Percentiles rank a stretch among this genome's conserved stretches.
Conservation (phyloP, 2,888 invertebrate species). For the Hipparchia sbordonii region DNA sequence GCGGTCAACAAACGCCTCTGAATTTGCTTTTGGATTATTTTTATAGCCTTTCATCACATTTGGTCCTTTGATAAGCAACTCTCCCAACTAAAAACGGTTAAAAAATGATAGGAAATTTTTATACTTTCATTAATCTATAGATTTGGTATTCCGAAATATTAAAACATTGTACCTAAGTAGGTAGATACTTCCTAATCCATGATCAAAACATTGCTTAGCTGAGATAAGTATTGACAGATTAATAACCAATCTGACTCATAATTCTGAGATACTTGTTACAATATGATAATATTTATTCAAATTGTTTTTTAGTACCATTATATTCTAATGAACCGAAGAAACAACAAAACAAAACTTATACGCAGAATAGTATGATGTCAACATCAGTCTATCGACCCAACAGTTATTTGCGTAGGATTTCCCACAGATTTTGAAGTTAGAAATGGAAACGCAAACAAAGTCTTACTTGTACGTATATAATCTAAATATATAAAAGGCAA, state of each 20-base stretch:
- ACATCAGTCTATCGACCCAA: constrained; percentile 11
- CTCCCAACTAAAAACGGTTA: constrained; percentile 81
- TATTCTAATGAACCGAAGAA: neutral
- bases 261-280: neutral
- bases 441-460: neutral
- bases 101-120: neutral
- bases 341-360: neutral
- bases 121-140: too few relatives aligned
- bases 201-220: neutral
- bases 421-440: neutral
- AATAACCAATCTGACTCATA: neutral
- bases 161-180: too few relatives aligned
- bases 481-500: too few relatives aligned
- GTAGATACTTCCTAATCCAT: neutral
- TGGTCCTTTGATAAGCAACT: constrained; percentile 88
- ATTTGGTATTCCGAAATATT: too few relatives aligned
- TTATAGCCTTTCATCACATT: constrained; percentile 92
- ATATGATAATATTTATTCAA: neutral
- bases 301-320: neutral
- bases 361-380: neutral
- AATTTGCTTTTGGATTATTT: constrained; percentile 88
- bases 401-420: neutral
- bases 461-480: too few relatives aligned
- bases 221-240: neutral
- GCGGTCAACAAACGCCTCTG: constrained; percentile 85